Evolutionary conservation across 2,797 vertebrate species (phyloP).

Genomic region (Graptemys geographica): DNA sequence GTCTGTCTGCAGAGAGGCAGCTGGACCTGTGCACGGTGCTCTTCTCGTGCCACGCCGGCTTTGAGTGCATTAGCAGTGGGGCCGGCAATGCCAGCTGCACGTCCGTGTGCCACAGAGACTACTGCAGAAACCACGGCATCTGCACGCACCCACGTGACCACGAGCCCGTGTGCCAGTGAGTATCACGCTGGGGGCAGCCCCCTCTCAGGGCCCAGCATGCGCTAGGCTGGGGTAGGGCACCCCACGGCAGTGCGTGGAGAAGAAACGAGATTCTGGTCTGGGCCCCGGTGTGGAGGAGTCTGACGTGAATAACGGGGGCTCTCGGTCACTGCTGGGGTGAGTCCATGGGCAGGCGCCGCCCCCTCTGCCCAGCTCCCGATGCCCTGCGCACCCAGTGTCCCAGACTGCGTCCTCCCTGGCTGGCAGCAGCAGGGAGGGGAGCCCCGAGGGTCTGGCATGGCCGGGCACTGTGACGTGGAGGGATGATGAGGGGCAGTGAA

Average conservation of each 20-base stretch:
- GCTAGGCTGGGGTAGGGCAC: fast-evolving
- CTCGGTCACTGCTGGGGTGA: not conserved
- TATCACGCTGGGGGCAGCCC: not conserved
- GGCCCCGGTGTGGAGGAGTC: no score
- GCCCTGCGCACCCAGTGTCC: not conserved
- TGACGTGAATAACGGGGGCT: not conserved
- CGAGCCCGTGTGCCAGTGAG: slow-evolving; percentile 87
- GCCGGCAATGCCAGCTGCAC: slow-evolving; percentile 83
- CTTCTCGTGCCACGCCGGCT: slow-evolving; percentile 85
- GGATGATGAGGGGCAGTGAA: no score
- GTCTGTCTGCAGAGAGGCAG: slow-evolving; percentile 74
- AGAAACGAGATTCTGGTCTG: not conserved
- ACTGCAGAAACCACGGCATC: slow-evolving; percentile 91
- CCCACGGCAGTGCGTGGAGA: fast-evolving
- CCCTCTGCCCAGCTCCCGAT: not conserved
- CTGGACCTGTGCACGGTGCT: slow-evolving; percentile 82
- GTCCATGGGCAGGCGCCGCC: not conserved
- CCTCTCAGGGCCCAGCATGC: fast-evolving
- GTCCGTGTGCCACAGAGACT: slow-evolving; percentile 85
- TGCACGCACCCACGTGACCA: slow-evolving; percentile 84
- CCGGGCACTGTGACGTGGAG: no score
- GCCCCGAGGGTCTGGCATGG: not conserved
- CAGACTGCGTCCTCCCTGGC: not conserved
- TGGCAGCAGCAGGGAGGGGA: not conserved
- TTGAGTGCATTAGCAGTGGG: slow-evolving; percentile 74